Evolutionary conservation across 2,113 vertebrate genomes (phyloP), one percentile per base, ranked within the genome.

Genomic region (Callorhinus ursinus): DNA sequence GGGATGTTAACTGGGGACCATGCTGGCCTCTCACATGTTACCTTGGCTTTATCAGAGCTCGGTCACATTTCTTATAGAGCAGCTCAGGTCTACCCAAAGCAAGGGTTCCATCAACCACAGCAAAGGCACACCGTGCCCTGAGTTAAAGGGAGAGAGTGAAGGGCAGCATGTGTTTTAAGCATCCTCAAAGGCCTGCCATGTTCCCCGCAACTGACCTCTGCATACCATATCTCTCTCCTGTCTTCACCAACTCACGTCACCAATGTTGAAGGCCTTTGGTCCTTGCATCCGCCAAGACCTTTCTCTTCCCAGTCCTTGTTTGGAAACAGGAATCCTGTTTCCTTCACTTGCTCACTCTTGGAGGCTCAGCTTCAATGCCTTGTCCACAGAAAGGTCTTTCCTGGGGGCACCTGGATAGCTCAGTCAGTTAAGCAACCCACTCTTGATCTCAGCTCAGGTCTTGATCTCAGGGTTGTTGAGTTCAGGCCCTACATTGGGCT

Each of bases 211-310:
- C 22, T 24, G 71, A 12, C 7, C 5, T 26, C 22, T 22, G 39
- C 4, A 4, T 11, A 0, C 28, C 76, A 0, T 4, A 28, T 8
- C 28, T 49, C 14, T 8, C 28, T 1, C 11, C 8, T 49, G 0
- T 46, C 46, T 51, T 31, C 46, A 51, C 16, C 19, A 9, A 46
- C 4, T 31, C 46, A 33, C 0, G 22, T 46, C 16, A 6, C 28
- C 76, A 51, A 18, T 19, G 16, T 19, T 33, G 19, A 36, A 21
- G 1, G n/a, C 28, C 46, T 33, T 79, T 10, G 28, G 4, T 18
- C 28, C 46, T 19, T 5, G 46, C 1, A 1, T 18, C 16, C 0
- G 15, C 76, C 28, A 19, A 74, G 28, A 51, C 76, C 46, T 33
- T 19, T 51, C 28, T 31, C 76, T 28, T 19, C 76, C 46, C 28